These are phyloP conservation scores for Anguilla rostrata DNA, from an alignment of 2,113 vertebrate species.

Conservation along the genomic window DNA sequence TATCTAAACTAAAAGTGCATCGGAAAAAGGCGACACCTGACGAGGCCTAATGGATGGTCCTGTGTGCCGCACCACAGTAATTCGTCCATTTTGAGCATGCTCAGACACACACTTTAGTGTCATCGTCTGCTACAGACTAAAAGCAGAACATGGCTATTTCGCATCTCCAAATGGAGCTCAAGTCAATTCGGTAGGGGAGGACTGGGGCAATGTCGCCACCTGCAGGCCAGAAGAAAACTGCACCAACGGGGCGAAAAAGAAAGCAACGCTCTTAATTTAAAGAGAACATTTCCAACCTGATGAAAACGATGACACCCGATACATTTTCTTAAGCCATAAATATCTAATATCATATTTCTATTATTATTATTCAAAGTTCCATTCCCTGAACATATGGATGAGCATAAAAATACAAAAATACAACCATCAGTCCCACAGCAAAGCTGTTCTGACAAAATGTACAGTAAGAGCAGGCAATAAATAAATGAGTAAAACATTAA, in stretches of 20 bases:
- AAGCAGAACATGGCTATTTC: slow-evolving; percentile 15
- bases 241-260: neutral
- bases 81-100: neutral
- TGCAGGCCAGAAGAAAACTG: slow-evolving; percentile 39
- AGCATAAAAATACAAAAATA: neutral
- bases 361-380: no score
- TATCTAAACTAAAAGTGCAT: neutral
- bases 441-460: neutral
- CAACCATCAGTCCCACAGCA: neutral
- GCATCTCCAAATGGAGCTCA: neutral
- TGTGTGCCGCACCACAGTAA: neutral
- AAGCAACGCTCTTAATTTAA: neutral
- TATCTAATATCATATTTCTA: no score
- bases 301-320: neutral
- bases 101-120: neutral
- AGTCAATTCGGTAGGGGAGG: neutral
- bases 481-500: no score
- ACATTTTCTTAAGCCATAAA: neutral
- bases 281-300: neutral
- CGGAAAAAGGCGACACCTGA: neutral
- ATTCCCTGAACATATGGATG: no score
- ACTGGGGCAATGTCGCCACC: slow-evolving; percentile 57
- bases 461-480: neutral
- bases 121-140: slow-evolving; percentile 11
- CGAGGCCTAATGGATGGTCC: neutral